These are phyloP conservation scores for Acronicta psi DNA, from an alignment of 2,888 invertebrate genomes.

Conservation along the genomic window DNA sequence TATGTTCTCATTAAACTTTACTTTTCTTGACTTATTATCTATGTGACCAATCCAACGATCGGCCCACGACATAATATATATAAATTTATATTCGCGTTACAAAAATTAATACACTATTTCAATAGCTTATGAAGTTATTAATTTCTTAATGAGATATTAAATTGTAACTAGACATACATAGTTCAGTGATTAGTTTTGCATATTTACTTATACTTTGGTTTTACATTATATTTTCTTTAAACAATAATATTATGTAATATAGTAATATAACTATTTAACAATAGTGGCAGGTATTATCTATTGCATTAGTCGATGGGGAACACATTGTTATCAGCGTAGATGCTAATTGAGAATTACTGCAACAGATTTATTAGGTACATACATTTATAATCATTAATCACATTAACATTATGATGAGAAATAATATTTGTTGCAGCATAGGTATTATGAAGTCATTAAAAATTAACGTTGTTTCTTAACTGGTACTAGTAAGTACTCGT, in stretches of 20 bases:
- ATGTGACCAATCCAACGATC: too few relatives aligned
- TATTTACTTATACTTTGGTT: conserved; percentile 62
- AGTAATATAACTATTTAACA: conserved; percentile 59
- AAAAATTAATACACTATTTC: conserved; percentile 40
- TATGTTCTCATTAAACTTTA: conserved; percentile 38
- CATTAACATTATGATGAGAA: conserved; percentile 28
- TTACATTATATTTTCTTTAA: conserved; percentile 56
- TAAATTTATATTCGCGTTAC: conserved; percentile 49
- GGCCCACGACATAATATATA: conserved; percentile 44
- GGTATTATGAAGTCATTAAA: conserved; percentile 47
- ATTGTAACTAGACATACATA: conserved; percentile 40
- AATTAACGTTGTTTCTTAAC: conserved; percentile 44
- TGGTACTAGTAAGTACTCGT: conserved; percentile 59
- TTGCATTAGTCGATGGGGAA: conserved; percentile 81
- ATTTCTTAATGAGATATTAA: conserved; percentile 40
- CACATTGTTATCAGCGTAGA: conserved; percentile 73
- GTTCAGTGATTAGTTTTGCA: conserved; percentile 56
- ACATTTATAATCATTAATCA: conserved; percentile 28
- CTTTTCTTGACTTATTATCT: conserved; percentile 20
- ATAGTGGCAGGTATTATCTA: conserved; percentile 77
- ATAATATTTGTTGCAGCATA: conserved; percentile 37
- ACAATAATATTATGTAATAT: conserved; percentile 41
- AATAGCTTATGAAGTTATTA: conserved; percentile 32
- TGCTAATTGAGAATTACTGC: conserved; percentile 45
- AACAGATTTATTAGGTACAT: conserved; percentile 38